Percentiles rank a stretch among this genome's conserved stretches.
Conservation (phyloP, 2,888 invertebrate species). For the Xanthorhoe designata region DNA sequence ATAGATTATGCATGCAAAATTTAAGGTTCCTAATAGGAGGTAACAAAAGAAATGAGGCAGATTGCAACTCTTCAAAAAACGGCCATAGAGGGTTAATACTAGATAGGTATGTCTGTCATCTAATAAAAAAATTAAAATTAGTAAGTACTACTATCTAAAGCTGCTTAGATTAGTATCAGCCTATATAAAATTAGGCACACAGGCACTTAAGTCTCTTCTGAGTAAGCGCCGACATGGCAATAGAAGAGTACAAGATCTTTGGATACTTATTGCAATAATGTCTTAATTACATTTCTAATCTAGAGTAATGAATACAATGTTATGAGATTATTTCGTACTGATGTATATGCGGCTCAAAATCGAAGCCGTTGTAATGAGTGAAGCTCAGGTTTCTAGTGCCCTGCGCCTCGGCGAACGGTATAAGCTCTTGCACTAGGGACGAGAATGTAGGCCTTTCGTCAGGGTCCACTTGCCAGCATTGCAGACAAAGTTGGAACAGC, state of each 20-base stretch:
- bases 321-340: constrained; percentile 77
- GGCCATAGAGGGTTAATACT: constrained; percentile 20
- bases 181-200: constrained; percentile 10
- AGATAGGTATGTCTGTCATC: constrained; percentile 5
- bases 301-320: constrained; percentile 33
- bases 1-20: no score
- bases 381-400: constrained; percentile 73
- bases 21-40: no score
- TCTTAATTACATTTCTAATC: constrained; percentile 12
- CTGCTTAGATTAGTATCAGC: background rate
- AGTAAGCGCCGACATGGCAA: constrained; percentile 19
- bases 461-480: constrained; percentile 94
- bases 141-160: constrained; percentile 2
- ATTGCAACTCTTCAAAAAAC: background rate
- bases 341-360: constrained; percentile 76
- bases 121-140: constrained; percentile 5
- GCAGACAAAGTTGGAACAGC: constrained; percentile 92
- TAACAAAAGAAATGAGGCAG: no score
- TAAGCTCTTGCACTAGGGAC: constrained; percentile 82
- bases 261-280: constrained; percentile 37
- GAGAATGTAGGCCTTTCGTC: constrained; percentile 92
- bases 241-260: constrained; percentile 41
- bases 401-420: constrained; percentile 66
- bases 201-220: constrained; percentile 4
- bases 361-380: constrained; percentile 77